phyloP scores from a whole-genome alignment of 2,888 invertebrate species.

The Operophtera brumata region DNA sequence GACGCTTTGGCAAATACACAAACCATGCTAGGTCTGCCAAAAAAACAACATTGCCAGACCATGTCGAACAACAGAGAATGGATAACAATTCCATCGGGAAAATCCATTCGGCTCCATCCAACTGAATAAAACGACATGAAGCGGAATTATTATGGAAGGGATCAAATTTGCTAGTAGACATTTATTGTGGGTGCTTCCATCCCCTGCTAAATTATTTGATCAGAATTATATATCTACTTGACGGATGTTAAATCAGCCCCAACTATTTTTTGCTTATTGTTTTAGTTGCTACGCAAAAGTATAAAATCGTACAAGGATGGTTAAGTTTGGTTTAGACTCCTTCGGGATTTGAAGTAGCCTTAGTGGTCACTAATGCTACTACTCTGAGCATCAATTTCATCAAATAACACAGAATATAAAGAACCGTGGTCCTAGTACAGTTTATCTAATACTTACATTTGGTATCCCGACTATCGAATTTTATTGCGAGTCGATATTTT shows the following conservation, averaged over 20 bases:
- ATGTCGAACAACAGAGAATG: constrained; percentile 31
- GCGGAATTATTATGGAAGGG: constrained; percentile 67
- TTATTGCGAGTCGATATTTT: too few species aligned
- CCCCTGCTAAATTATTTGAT: constrained; percentile 26
- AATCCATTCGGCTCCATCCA: constrained; percentile 70
- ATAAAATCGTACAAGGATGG: too few species aligned
- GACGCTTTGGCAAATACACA: constrained; percentile 15
- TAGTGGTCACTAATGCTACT: too few species aligned
- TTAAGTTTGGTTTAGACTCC: too few species aligned
- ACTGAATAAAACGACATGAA: constrained; percentile 71
- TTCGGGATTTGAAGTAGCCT: too few species aligned
- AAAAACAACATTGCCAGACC: constrained; percentile 5
- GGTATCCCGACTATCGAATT: too few species aligned
- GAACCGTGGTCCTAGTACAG: too few species aligned
- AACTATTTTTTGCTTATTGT: neutral
- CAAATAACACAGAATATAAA: too few species aligned
- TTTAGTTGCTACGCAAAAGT: neutral
- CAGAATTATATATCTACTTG: constrained; percentile 12
- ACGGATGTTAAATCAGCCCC: constrained; percentile 6
- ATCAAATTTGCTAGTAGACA: constrained; percentile 43
- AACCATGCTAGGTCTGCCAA: constrained; percentile 4
- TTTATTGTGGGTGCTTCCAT: constrained; percentile 43
- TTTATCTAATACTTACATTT: too few species aligned
- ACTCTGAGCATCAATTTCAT: too few species aligned
- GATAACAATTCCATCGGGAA: constrained; percentile 71